Base-by-base conservation (phyloP, 2,888 invertebrate genomes). In the Dynastes tityus region DNA sequence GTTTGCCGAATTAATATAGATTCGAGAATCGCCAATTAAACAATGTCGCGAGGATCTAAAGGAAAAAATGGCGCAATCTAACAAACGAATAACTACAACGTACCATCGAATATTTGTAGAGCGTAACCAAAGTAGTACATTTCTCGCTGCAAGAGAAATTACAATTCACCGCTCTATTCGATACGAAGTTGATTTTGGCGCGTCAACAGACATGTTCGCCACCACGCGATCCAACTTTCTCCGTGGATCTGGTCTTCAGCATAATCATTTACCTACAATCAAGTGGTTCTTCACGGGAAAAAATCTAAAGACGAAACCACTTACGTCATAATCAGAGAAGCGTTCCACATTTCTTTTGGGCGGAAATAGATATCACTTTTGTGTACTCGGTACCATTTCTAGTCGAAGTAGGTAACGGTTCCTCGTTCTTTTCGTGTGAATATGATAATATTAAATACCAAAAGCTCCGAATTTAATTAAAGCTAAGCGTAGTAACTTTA, bases 41-140 rank as follows among this genome's bases (percentile, higher is more conserved):
- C 8, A 45, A 5, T 37, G 9, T 58, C 55, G 22, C 55, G 8
- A 58, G 8, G 22, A 9, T 58, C 8, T 22, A 58, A 58, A 3
- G 22, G n/a, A 8, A 8, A 58, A 58, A 58, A n/a, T 58, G 3
- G 55, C 55, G 55, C 2, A n/a, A 55, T 55, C 4, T 6, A n/a
- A 16, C 16, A 55, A 37, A 16, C 22, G 8, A 2, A 55, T 55
- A 55, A 55, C 55, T 4, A 55, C 55, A 55, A n/a, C 55, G n/a
- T 45, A 45, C 55, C 55, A 16, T 16, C 55, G 63, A 13, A 63
- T 32, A 63, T 63, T 53, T 68, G 51, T 29, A 27, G 68, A 49
- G 27, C 68, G 22, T 51, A n/a, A 22, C 49, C 68, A 51, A 68
- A 68, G 68, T 68, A 68, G 68, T 68, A 68, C 68, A 68, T 51